A percentile compares a stretch with the other conserved stretches of the same genome.
Conservation (phyloP, 2,113 vertebrate species). For the Oreocharis arfaki region DNA sequence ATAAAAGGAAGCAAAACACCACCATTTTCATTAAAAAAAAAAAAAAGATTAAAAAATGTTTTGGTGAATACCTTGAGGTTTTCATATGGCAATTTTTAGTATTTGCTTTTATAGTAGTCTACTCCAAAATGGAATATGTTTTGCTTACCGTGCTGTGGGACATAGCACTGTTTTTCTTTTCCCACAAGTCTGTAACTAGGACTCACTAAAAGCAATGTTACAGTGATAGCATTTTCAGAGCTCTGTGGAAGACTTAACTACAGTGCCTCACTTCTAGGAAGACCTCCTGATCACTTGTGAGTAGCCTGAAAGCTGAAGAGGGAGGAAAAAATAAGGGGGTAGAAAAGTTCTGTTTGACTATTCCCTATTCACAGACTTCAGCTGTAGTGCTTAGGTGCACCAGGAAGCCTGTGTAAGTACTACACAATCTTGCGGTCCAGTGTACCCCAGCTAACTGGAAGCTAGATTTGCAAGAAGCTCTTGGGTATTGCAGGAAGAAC, state of each 20-base stretch:
- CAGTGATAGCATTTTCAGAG: background rate
- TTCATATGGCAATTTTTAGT: background rate
- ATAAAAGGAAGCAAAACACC: background rate
- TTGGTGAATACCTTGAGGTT: background rate
- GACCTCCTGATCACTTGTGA: background rate
- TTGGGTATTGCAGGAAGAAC: background rate
- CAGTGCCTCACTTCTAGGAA: background rate
- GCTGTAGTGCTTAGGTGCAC: background rate
- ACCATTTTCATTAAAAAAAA: background rate
- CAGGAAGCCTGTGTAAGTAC: background rate
- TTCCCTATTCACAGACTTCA: background rate
- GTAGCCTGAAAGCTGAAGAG: background rate
- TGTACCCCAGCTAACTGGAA: background rate
- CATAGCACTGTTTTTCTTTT: background rate
- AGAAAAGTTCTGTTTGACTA: background rate
- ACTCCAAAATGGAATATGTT: background rate
- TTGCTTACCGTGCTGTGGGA: background rate
- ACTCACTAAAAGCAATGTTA: background rate
- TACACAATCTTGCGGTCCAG: background rate
- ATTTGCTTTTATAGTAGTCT: conserved; percentile 5
- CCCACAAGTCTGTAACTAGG: background rate
- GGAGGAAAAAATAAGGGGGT: accelerated
- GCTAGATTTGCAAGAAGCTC: background rate
- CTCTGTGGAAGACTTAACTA: background rate
- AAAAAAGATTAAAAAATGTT: background rate